Evolutionary conservation across 2,113 vertebrate genomes (phyloP), one percentile per base, ranked within the genome.

Genomic region (Calyptomena viridis): DNA sequence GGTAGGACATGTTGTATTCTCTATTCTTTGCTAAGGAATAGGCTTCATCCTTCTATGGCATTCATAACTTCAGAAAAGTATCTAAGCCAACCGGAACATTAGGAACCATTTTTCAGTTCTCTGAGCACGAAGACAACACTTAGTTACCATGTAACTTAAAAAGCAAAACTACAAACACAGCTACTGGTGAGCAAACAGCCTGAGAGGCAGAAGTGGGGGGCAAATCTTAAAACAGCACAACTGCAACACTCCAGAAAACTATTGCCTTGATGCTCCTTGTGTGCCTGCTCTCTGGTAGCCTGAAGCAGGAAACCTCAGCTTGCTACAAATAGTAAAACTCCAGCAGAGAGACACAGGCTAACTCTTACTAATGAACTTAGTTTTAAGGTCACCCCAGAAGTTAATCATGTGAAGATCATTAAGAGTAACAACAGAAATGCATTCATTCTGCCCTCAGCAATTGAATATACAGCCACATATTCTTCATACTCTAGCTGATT

Each of bases 311-410:
- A 79, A 82, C 47, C 58, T 55, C 60, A 35, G 49, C 52, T 84
- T 74, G 13, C 67, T 91, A 47, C 81, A 89, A 86, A 79, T n/a
- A 42, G 50, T 20, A n/a, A 12, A 92, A 87, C 83, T 81, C 74
- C 83, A 89, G 31, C 67, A 55, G 60, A 87, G 59, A 6, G 11
- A 66, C 59, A 63, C 50, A 63, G 37, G 44, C 63, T 77, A 69
- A 75, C 87, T 58, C 75, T 88, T 88, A 42, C 79, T 96, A 97
- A 97, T 92, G 72, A 94, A 94, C 80, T 95, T 91, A 83, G 52
- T 56, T 92, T 86, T 95, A 95, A 95, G 94, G 75, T 91, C 92
- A 93, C 33, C 76, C 71, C 67, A 93, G 77, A 80, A 93, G 56
- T 91, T 94, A 95, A 94, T 95, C 68, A 93, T 15, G 63, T 69